phyloP scores from a whole-genome alignment of 2,113 vertebrate genomes.

The Triplophysa dalaica region DNA sequence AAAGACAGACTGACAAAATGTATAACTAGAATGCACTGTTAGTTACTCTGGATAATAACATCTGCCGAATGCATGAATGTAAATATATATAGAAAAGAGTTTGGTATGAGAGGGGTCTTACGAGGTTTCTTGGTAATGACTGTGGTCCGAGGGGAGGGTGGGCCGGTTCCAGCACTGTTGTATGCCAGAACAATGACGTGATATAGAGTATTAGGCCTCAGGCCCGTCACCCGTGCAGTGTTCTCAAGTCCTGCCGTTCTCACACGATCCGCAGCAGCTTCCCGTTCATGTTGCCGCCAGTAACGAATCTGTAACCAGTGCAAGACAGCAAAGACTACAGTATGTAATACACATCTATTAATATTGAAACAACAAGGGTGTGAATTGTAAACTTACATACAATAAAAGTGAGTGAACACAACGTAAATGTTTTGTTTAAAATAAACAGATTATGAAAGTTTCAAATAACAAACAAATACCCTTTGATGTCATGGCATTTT shows the following conservation, averaged over 20 bases:
- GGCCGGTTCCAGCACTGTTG: constrained; percentile 92
- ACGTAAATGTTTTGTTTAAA: not conserved
- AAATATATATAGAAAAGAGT: not conserved
- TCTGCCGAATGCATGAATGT: no score
- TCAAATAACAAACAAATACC: not conserved
- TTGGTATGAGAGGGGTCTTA: constrained; percentile 59
- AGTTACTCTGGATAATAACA: no score
- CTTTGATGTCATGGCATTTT: not conserved
- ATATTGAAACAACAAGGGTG: not conserved
- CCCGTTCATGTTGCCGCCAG: constrained; percentile 91
- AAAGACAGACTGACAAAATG: no score
- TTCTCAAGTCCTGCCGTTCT: constrained; percentile 85
- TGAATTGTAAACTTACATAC: not conserved
- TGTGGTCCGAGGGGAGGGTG: constrained; percentile 81
- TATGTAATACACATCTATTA: not conserved
- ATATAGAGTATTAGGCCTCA: constrained; percentile 89
- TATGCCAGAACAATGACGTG: constrained; percentile 89
- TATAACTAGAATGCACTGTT: no score
- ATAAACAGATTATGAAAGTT: not conserved
- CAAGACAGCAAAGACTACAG: not conserved
- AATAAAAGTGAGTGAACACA: not conserved
- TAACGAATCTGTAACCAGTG: constrained; percentile 83
- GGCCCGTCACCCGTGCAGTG: constrained; percentile 78
- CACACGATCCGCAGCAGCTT: constrained; percentile 90
- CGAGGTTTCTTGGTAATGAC: constrained; percentile 89